Evolutionary conservation across 1,140 invertebrate genomes (phyloP).

Genomic region (Eulimnadia texana): DNA sequence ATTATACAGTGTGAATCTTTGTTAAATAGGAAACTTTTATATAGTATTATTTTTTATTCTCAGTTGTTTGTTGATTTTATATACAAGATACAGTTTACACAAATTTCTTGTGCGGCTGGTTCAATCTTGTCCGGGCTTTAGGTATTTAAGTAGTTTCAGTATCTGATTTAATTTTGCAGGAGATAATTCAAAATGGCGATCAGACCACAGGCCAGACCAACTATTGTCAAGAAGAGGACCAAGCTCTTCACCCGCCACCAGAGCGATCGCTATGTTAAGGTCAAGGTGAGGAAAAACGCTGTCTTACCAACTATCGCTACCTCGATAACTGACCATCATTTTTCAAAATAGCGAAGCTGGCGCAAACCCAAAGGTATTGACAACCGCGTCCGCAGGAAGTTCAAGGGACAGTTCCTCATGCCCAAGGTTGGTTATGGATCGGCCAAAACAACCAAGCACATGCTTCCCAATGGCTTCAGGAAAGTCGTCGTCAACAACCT

Average conservation of each 20-base stretch:
- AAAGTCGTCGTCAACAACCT: conserved; percentile 81
- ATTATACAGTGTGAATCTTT: too few relatives aligned
- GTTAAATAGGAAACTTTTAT: too few relatives aligned
- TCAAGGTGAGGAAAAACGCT: conserved; percentile 51
- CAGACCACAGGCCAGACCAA: conserved; percentile 69
- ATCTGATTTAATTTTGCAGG: conserved; percentile 4
- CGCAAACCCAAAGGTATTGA: conserved; percentile 97
- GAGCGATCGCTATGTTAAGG: conserved; percentile 88
- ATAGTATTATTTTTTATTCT: too few relatives aligned
- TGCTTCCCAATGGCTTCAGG: conserved; percentile 93
- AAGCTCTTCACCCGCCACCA: conserved; percentile 95
- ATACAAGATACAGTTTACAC: too few relatives aligned
- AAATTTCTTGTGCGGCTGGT: too few relatives aligned
- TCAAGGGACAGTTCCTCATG: conserved; percentile 98
- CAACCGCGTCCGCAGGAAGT: conserved; percentile 93
- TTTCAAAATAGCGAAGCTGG: conserved; percentile 54
- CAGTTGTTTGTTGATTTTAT: too few relatives aligned
- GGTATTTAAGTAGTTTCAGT: too few relatives aligned
- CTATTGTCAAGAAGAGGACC: conserved; percentile 87
- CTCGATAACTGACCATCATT: neutral
- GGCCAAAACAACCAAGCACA: conserved; percentile 81
- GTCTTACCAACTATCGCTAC: neutral
- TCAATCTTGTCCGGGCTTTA: too few relatives aligned
- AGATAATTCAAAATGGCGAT: conserved; percentile 48
- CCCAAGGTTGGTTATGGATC: conserved; percentile 98